Evolutionary conservation across 2,888 invertebrate genomes (phyloP), one percentile per base, ranked within the genome.

Genomic region (Patella ulyssiponensis): DNA sequence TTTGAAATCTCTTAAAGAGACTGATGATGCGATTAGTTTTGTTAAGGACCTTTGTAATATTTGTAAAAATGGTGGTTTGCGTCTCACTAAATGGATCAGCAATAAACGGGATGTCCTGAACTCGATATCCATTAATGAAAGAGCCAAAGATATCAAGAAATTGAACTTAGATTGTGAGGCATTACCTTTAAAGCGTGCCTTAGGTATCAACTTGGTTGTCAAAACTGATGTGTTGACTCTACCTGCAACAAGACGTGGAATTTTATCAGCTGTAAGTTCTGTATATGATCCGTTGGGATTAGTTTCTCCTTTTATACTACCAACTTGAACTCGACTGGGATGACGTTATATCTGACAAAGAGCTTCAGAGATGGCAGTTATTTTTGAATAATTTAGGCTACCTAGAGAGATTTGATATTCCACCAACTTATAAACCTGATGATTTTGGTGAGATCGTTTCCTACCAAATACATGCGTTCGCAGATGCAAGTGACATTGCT

Each of bases 171-270:
- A 17, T 70, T 23, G 27, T 11, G 80, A 79, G 69, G 73, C 73
- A 33, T 27, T 74, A 14, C 77, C 79, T 11, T 14, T 73, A 14
- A 79, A 80, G 27, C 77, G 82, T 54, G 79, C 79, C 15, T 76
- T 86, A n/a, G 85, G 86, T 15, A 69, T 86, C 11, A 23, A n/a
- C 3, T 86, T 85, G 86, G 58, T 76, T 58, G 69, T 80, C 20
- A 74, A 79, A n/a, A 17, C 53, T 15, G 86, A 86, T 71, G 44
- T 54, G 3, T 79, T 86, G 33, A 15, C 71, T 23, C 80, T 80
- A 56, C 56, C 70, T n/a, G 52, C 58, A n/a, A 83, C 81, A 3
- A 78, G 81, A 58, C 75, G 84, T 20, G 80, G 81, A 20, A 71
- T 83, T 3, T 76, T 85, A 20, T 83, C 84, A 14, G 76, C 78